phyloP scores from a whole-genome alignment of 2,888 invertebrate genomes.

The Trilocha varians region DNA sequence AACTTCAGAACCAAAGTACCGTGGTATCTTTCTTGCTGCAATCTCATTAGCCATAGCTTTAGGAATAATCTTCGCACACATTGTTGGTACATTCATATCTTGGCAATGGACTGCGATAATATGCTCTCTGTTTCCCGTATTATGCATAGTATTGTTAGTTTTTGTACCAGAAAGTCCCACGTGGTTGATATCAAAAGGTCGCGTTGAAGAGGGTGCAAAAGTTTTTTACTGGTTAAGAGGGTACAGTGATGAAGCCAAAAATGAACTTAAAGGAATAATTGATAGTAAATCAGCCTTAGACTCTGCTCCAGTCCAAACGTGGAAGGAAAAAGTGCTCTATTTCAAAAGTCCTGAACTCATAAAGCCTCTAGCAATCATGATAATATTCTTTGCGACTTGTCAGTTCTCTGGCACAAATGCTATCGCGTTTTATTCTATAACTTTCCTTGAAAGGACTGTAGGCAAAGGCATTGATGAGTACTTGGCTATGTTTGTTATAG shows the following conservation, averaged over 20 bases:
- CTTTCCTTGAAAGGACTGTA: slow-evolving; percentile 74
- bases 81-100: slow-evolving; percentile 69
- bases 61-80: slow-evolving; percentile 74
- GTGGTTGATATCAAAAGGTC: slow-evolving; percentile 74
- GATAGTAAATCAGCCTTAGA: slow-evolving; percentile 38
- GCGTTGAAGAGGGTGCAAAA: slow-evolving; percentile 61
- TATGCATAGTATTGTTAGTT: slow-evolving; percentile 46
- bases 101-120: slow-evolving; percentile 71
- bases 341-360: slow-evolving; percentile 65
- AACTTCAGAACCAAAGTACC: slow-evolving; percentile 66
- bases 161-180: slow-evolving; percentile 75
- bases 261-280: slow-evolving; percentile 47
- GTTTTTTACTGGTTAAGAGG: slow-evolving; percentile 73
- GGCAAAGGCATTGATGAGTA: slow-evolving; percentile 77
- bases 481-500: slow-evolving; percentile 77
- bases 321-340: slow-evolving; percentile 42
- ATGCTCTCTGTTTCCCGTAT: slow-evolving; percentile 48
- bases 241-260: slow-evolving; percentile 32
- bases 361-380: slow-evolving; percentile 75
- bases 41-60: slow-evolving; percentile 69
- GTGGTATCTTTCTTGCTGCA: slow-evolving; percentile 73
- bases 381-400: slow-evolving; percentile 76
- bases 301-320: slow-evolving; percentile 35
- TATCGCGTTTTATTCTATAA: slow-evolving; percentile 80
- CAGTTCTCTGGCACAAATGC: slow-evolving; percentile 83